Base-by-base conservation (phyloP, 1,140 invertebrate genomes). In the Epicauta chinensis region DNA sequence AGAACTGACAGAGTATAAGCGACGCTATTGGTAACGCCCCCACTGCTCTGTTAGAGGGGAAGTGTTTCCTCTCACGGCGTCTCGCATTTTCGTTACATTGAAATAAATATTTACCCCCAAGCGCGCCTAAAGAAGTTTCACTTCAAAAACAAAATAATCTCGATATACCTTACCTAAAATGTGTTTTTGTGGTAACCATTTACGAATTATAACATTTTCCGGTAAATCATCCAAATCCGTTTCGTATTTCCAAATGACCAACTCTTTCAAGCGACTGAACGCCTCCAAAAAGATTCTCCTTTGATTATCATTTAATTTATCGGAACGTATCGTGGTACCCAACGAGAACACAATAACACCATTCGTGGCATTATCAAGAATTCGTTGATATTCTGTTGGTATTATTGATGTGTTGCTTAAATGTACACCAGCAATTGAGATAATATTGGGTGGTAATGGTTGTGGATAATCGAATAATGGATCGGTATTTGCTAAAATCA, bases 381-480 rank as follows among this genome's bases (percentile, higher is more conserved):
- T n/a, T n/a, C n/a, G n/a, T n/a, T n/a, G n/a, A n/a, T n/a, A n/a
- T n/a, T n/a, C n/a, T n/a, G n/a, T n/a, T n/a, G n/a, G n/a, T n/a
- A n/a, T n/a, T n/a, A n/a, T n/a, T n/a, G n/a, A n/a, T n/a, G n/a
- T n/a, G n/a, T n/a, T n/a, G n/a, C n/a, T n/a, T 71, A 67, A 2
- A 78, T 65, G 53, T 77, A 77, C 12, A 68, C n/a, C n/a, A 61
- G n/a, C 77, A 4, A 80, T 71, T 59, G 76, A 71, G 14, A 80
- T 70, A 1, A 79, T 65, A 57, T 75, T 74, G 10, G 77, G 74
- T 4, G 73, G 57, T 16, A 75, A 44, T 5, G 74, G 67, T 35
- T 71, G 62, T 3, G 71, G 55, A 55, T 67, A 66, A 40, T 75
- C 70, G 2, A 76, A 51, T 1, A 65, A 57, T 6, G 72, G 66